phyloP scores from a whole-genome alignment of 2,888 invertebrate species.

The Tenthredo notha region DNA sequence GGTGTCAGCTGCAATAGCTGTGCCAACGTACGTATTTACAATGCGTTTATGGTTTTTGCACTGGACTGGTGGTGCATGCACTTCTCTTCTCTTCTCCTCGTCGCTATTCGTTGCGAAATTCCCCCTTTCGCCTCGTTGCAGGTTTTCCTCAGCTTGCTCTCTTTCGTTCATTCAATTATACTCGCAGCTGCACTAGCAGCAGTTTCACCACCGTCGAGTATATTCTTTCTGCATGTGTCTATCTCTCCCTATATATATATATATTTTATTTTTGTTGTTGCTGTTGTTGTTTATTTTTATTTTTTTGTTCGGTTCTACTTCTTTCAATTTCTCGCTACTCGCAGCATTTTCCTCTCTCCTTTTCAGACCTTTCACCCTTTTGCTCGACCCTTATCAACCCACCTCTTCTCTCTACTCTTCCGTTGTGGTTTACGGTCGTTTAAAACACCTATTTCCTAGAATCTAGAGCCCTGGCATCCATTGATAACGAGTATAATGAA shows the following conservation, averaged over 20 bases:
- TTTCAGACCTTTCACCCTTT: not conserved
- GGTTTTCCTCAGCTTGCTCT: not conserved
- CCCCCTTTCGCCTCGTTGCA: slow-evolving; percentile 12
- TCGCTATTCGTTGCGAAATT: not conserved
- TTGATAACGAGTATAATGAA: slow-evolving; percentile 51
- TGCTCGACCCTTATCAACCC: slow-evolving; percentile 38
- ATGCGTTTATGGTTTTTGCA: slow-evolving; percentile 38
- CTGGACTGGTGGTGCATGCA: not conserved
- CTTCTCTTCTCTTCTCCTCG: not conserved
- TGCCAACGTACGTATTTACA: slow-evolving; percentile 25
- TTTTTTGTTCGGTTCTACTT: not conserved
- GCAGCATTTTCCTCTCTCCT: slow-evolving; percentile 34
- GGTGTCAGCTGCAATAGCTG: slow-evolving; percentile 42
- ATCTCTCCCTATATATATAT: too few species aligned
- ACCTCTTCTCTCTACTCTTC: not conserved
- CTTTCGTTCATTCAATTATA: slow-evolving; percentile 33
- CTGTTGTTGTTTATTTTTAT: too few species aligned
- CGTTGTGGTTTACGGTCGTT: slow-evolving; percentile 34
- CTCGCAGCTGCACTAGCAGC: slow-evolving; percentile 12
- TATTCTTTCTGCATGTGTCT: not conserved
- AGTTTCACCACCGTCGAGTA: not conserved
- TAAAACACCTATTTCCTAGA: slow-evolving; percentile 48
- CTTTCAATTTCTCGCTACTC: not conserved
- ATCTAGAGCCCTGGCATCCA: slow-evolving; percentile 35
- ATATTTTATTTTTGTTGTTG: too few species aligned